Base-by-base conservation (phyloP, 2,797 vertebrate species). In the Columba guinea region DNA sequence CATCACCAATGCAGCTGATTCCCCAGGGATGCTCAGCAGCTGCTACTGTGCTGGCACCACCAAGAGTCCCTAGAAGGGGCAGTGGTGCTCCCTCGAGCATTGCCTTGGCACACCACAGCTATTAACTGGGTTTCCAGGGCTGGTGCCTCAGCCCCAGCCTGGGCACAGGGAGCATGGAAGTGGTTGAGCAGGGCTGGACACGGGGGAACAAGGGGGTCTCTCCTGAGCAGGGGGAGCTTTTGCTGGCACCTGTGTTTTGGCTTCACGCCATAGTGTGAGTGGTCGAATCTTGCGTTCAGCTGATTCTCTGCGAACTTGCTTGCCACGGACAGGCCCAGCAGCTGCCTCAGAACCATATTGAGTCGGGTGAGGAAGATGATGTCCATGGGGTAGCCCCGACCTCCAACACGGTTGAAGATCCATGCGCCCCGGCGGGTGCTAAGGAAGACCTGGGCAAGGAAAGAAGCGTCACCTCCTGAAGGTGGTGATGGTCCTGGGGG, bases 361-460 rank as follows among this genome's bases (percentile, higher is more conserved):
- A 96, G 7, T 67, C 99, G 98, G 48, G 97, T 98, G 49, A 64
- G n/a, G 1, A 64, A 0, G 6, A 80, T 1, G 58, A 96, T 82
- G 87, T 99, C 99, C 0, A 97, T 1, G 28, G 99, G 99, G 60
- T 99, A 98, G 41, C 99, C 99, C 13, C 48, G 34, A 10, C 63
- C 89, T 12, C 95, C 98, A 78, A 99, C 97, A 2, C 98, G 98
- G 84, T 98, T 97, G 2, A 98, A 0, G 82, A 99, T 90, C 99
- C 99, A 99, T 0, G 98, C 90, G 0, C 99, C 99, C 39, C 98
- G 91, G 41, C 98, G 98, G 30, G 98, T 99, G 93, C 99, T 99
- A 86, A 99, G 98, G 94, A 99, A 99, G 4, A 99, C 99, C 99
- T 99, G 94, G 41, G 35, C 13, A 23, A 59, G 20, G 41, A 48